Conservation (phyloP, 2,797 vertebrate genomes). For the Nasua narica region DNA sequence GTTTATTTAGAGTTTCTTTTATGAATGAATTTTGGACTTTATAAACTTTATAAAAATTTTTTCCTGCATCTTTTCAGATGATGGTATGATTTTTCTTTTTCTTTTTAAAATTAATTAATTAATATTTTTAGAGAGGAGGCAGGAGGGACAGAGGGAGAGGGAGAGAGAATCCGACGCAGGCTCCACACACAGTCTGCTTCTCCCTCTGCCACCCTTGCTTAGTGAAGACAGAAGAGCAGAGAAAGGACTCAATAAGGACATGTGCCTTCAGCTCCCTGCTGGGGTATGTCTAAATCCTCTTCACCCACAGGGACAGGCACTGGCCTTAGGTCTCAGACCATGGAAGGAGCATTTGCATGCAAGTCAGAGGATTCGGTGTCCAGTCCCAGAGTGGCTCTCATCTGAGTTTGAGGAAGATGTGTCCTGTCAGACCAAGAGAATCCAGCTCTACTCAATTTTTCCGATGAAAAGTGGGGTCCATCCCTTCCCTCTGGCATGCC, state of each 20-base stretch:
- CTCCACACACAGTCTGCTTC: too few species aligned
- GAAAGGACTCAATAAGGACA: not conserved
- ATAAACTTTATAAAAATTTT: too few species aligned
- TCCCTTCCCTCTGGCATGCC: not conserved
- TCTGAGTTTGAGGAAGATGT: not conserved
- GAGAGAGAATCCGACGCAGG: not conserved
- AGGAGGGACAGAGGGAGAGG: not conserved
- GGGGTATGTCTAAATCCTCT: not conserved
- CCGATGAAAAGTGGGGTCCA: fast-evolving
- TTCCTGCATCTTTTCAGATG: not conserved
- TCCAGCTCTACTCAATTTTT: not conserved
- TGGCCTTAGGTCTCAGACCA: not conserved
- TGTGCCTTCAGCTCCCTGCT: not conserved
- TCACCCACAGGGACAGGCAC: not conserved
- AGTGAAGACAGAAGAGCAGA: not conserved
- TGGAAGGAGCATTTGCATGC: not conserved
- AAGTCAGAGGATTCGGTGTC: not conserved
- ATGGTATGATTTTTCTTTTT: not conserved
- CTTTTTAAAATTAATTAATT: not conserved
- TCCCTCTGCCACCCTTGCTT: not conserved
- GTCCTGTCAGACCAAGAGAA: not conserved
- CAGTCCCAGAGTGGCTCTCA: not conserved
- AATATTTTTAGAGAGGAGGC: not conserved
- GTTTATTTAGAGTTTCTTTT: not conserved
- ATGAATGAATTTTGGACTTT: not conserved